These are phyloP conservation scores for Alentia gelatinosa DNA, from an alignment of 2,888 invertebrate species.

Conservation along the genomic window DNA sequence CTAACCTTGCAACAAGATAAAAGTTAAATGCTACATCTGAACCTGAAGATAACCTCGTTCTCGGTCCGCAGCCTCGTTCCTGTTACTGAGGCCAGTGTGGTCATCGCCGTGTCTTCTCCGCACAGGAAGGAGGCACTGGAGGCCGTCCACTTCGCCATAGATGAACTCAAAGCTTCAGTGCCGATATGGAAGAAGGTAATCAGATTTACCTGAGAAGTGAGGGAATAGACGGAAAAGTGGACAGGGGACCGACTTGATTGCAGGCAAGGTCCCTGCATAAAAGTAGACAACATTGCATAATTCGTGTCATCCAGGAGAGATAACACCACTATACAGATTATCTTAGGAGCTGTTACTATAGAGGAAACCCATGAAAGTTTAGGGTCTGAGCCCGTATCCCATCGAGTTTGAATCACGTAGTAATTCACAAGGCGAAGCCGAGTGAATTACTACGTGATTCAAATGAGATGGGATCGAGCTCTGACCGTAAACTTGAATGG, in stretches of 20 bases:
- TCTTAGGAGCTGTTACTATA: neutral
- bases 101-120: conserved; percentile 93
- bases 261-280: neutral
- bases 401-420: too few species aligned
- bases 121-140: conserved; percentile 91
- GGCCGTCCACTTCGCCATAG: conserved; percentile 91
- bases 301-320: neutral
- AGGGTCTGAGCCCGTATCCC: too few species aligned
- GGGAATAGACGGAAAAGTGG: neutral
- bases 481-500: too few species aligned
- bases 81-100: conserved; percentile 91
- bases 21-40: too few species aligned
- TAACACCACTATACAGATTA: neutral
- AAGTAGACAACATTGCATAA: neutral
- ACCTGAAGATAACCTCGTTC: too few species aligned
- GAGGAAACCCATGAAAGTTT: neutral
- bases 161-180: conserved; percentile 91
- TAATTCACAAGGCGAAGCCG: too few species aligned
- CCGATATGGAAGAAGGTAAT: conserved; percentile 95
- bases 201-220: neutral
- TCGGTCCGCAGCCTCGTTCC: conserved; percentile 84
- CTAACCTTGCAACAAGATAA: too few species aligned
- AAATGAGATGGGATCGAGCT: too few species aligned
- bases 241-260: neutral
- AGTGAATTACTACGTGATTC: too few species aligned